Base-by-base conservation (phyloP, 2,797 vertebrate genomes). In the Microcaecilia unicolor region DNA sequence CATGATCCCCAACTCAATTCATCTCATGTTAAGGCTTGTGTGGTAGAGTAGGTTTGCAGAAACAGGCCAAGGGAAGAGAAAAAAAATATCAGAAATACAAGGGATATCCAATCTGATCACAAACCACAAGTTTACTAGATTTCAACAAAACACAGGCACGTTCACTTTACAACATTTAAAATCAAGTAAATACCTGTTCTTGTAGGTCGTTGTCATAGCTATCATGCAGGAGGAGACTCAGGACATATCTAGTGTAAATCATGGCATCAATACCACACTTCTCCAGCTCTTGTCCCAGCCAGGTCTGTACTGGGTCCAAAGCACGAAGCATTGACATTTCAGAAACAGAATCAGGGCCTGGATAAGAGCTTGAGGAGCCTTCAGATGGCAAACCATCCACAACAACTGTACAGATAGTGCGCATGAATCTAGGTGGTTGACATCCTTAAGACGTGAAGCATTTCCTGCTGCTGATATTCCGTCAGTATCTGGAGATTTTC, bases 251-350 rank as follows among this genome's bases (percentile, higher is more conserved):
- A 60, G 94, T 97, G 72, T 99, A 99, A 72, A 99, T 92, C 91
- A 99, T 87, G 72, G 95, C 95, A 72, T 99, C 96, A 32, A 99
- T 98, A 84, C 96, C 96, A 76, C 96, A 99, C 79, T 99, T 99
- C 86, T 99, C 96, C 48, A 99, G 88, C 89, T 99, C 96, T 77
- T 99, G 96, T 66, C 94, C 93, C 62, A 99, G 90, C 96, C 96
- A 99, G 85, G 90, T 97, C 83, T 99, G 95, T 67, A 99, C 95
- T 52, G 96, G 96, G 72, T 90, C 95, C 80, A 99, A 79, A 24
- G 94, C 95, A 76, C 93, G 96, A 71, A 97, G 87, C 78, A 97
- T 81, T 78, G 96, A 98, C 95, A 98, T 99, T 81, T 91, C 89
- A 73, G 89, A 86, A 68, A 81, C 80, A 73, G 91, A 69, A 64